phyloP scores from a whole-genome alignment of 2,797 vertebrate genomes.

The Spheniscus humboldti region DNA sequence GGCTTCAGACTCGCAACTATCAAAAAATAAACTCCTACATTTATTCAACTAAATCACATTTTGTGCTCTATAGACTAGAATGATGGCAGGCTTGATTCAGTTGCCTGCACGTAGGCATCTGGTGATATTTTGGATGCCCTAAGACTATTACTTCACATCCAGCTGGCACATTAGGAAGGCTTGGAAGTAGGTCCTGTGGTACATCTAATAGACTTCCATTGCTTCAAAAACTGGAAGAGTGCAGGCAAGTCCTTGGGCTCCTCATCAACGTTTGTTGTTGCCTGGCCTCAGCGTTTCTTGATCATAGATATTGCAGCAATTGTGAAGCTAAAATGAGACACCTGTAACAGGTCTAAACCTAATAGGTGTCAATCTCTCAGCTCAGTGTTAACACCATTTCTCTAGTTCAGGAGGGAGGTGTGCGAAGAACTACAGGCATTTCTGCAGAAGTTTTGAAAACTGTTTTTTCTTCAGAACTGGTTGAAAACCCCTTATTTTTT shows the following conservation, averaged over 20 bases:
- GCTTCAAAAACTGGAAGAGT: not conserved
- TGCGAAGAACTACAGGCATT: not conserved
- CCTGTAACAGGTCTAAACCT: not conserved
- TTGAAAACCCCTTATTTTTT: not conserved
- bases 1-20: not conserved
- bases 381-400: not conserved
- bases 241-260: not conserved
- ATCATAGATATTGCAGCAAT: rapidly evolving
- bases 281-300: not conserved
- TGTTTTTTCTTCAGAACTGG: not conserved
- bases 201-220: not conserved
- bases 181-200: not conserved
- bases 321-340: not conserved
- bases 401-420: not conserved
- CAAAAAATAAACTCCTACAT: not conserved
- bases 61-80: not conserved
- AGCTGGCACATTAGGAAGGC: not conserved
- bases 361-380: not conserved
- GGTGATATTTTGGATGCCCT: not conserved
- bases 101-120: not conserved
- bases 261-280: not conserved
- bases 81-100: not conserved
- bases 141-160: not conserved
- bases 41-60: not conserved
- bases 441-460: not conserved